Evolutionary conservation across 64 coral and sea anemone genomes (phyloP), one percentile per base, ranked within the genome.

Genomic region (Montipora efflorescens): DNA sequence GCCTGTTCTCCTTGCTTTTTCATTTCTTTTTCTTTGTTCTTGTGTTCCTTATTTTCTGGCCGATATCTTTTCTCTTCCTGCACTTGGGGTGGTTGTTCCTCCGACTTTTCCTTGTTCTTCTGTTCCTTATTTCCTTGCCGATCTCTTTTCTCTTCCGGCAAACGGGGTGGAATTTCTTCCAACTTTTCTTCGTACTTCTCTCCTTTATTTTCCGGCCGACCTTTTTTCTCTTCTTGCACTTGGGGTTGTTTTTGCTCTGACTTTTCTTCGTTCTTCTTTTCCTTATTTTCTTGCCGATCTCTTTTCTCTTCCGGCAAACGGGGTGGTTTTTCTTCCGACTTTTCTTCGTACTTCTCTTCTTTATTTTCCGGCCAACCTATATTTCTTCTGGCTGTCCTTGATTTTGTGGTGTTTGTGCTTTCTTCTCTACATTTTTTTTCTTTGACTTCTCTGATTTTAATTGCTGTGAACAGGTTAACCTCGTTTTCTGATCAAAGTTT

Each of bases 1-100:
- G 67, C 67, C 67, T 69, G 67, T 69, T 69, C n/a, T 69, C 67
- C 67, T 69, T 69, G 13, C 67, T 69, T 69, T 69, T 69, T 69
- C 67, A 69, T 69, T 69, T 69, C 67, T 5, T 69, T 69, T 69
- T 69, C n/a, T 69, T 69, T 5, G 67, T 69, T 69, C 67, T 69
- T 69, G 10, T 69, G 67, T 69, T 69, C 67, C n/a, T 69, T 69
- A 69, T 69, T 69, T 69, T 69, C 67, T 5, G n/a, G n/a, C 14
- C 5, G 67, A 69, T 69, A 9, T 69, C 67, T 69, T 69, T 69
- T 69, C 67, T 69, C 67, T 69, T 69, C 67, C n/a, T 69, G 67
- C n/a, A 69, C 67, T 69, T 20, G 67, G 67, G 67, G 13, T 69
- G 67, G 67, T 69, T 69, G 13, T 69, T 69, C 67, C n/a, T 69